Base-by-base conservation (phyloP, 2,797 vertebrate species). In the Poeciliopsis gracilis region DNA sequence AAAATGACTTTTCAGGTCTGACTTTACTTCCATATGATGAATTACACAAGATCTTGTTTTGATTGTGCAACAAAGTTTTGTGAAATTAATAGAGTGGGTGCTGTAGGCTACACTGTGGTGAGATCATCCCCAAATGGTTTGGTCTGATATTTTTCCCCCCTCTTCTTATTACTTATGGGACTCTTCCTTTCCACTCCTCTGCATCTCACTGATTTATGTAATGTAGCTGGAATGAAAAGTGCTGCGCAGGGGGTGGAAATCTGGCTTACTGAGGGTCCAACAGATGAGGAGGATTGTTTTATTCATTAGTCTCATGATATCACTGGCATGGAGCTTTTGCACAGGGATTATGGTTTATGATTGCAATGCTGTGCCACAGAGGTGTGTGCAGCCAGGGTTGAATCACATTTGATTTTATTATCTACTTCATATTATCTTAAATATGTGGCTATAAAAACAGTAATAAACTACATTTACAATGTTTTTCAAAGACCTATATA, bases 161-260 rank as follows among this genome's bases (percentile, higher is more conserved):
- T 75, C 61, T 83, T 72, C 84, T 75, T 88, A 85, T 87, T 86
- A 86, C 90, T 92, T 85, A 83, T 83, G 88, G 85, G 86, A 86
- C 87, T 89, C 85, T 84, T 91, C 89, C 86, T 90, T 89, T 90
- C 89, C 89, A 88, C 82, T 89, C 83, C 84, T 90, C 87, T 82
- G 84, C 90, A 77, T 76, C 72, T 63, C 76, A 20, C 83, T 91
- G 92, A 93, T 93, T 94, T 93, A 91, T 94, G 90, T 93, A 87
- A 94, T 90, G 88, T 85, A 77, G 81, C 82, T 94, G 92, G 91
- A 93, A 92, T 90, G 91, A 91, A 73, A 86, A 87, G 82, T 86
- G 89, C 92, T 82, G 84, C 77, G 85, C 93, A 82, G 92, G 94
- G 93, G 93, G 93, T 94, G 91, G 91, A 94, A 93, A 92, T 91